These are phyloP conservation scores for Scolopax mira DNA, from an alignment of 2,113 vertebrate genomes.

Conservation along the genomic window DNA sequence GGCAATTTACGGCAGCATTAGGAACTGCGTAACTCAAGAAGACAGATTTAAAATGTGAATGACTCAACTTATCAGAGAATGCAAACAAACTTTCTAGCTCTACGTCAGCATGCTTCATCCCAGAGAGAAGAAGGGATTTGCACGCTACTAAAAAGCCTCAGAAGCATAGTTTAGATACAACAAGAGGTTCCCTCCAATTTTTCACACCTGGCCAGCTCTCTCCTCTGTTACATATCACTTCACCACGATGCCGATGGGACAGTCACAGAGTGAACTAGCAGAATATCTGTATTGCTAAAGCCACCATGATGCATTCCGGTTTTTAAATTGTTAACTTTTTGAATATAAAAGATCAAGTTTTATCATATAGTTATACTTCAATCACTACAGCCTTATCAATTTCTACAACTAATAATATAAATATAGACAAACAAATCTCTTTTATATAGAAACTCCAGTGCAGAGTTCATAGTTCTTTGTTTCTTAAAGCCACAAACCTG, in stretches of 20 bases:
- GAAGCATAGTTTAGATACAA: neutral
- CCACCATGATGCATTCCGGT: neutral
- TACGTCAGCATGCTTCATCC: neutral
- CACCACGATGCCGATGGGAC: neutral
- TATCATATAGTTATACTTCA: neutral
- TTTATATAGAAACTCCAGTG: neutral
- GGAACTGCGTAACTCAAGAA: neutral
- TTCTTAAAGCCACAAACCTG: neutral
- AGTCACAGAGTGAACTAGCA: neutral
- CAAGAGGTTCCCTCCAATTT: neutral
- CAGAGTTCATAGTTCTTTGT: neutral
- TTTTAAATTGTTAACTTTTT: neutral
- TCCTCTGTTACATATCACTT: neutral
- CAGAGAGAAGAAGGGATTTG: neutral
- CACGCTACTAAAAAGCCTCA: neutral
- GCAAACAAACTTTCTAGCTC: neutral
- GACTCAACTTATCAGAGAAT: neutral
- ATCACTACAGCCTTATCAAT: neutral
- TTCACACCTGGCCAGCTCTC: neutral
- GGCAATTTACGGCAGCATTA: neutral
- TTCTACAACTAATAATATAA: neutral
- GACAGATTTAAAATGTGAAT: neutral
- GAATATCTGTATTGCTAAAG: neutral
- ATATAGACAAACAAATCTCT: neutral
- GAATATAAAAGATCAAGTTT: neutral